Base-by-base conservation (phyloP, 2,113 vertebrate species). In the Caracal caracal region DNA sequence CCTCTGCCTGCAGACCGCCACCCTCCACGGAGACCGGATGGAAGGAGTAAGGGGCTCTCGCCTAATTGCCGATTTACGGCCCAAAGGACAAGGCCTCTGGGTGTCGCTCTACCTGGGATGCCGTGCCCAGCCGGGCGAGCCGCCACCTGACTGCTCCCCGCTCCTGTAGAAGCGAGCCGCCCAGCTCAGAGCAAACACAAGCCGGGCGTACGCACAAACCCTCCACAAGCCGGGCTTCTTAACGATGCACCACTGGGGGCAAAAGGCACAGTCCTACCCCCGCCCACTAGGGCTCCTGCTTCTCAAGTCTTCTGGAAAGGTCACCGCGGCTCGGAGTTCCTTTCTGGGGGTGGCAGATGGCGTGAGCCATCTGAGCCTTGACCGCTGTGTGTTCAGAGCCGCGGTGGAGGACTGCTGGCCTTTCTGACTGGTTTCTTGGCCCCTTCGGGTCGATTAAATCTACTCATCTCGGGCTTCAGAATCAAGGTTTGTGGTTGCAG, bases 401-500 rank as follows among this genome's bases (percentile, higher is more conserved):
- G 71, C 37, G 0, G 51, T 49, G 87, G 66, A 85, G 95, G 94
- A 66, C 17, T 81, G 88, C 81, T 10, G 88, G 86, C 90, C 95
- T 92, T 61, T 75, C 97, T 92, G 96, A 97, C 95, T 96, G 91
- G 78, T 95, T 96, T 94, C 92, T 97, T 63, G 94, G 93, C 76
- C 63, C 94, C 84, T 86, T 93, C 35, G 33, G 97, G 97, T 97
- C 96, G 92, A 75, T 86, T 71, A 96, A 96, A 97, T 97, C 40
- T 43, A 37, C 88, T 81, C 0, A 93, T 65, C 71, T 94, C 81
- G 70, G 90, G 97, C 95, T 75, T 97, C 96, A 78, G 89, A 93
- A 95, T 96, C 33, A n/a, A 53, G 71, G 43, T 17, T 51, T n/a
- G 17, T 24, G 16, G 37, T 51, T 6, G 13, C 71, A 10, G 82